Base-by-base conservation (phyloP, 2,113 vertebrate species). In the Connochaetes taurinus region DNA sequence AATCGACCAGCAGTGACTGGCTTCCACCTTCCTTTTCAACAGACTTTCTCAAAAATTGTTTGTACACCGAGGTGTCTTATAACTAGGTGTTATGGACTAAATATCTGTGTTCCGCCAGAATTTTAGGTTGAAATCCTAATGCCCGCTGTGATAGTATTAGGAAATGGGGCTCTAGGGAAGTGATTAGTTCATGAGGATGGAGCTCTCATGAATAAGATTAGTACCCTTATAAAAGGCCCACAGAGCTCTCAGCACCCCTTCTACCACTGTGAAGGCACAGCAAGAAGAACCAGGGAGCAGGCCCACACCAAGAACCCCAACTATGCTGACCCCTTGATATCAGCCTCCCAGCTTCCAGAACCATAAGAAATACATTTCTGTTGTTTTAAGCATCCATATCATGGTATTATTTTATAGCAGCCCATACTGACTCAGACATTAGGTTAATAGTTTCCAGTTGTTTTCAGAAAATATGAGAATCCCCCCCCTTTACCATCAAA, bases 381-480 rank as follows among this genome's bases (percentile, higher is more conserved):
- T 80, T 92, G 10, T 62, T 82, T 89, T 62, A 96, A 83, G 85
- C n/a, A 96, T 23, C 21, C 23, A 36, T 74, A 43, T 60, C 29
- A 36, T 47, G 50, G 31, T 81, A 81, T 71, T 74, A 8, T 81
- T 19, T 87, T 67, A 91, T 6, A 64, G 12, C 57, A 67, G 16
- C 83, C 50, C 19, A 21, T 88, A 67, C 14, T 14, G 6, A 62
- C 36, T 87, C 36, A 33, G 31, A 92, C 33, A 58, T 74, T 10
- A 67, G 31, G 23, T 92, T 87, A 94, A 84, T 52, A 40, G 11
- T 55, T 93, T 93, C 27, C 29, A 92, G 47, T 3, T 96, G 36
- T 91, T 91, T 96, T 95, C 45, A 88, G 33, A 47, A 95, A 95
- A 87, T 71, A 27, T 82, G 40, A 93, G 64, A 60, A 74, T 29